phyloP scores from a whole-genome alignment of 2,113 vertebrate genomes.

The Oceanodroma tethys region DNA sequence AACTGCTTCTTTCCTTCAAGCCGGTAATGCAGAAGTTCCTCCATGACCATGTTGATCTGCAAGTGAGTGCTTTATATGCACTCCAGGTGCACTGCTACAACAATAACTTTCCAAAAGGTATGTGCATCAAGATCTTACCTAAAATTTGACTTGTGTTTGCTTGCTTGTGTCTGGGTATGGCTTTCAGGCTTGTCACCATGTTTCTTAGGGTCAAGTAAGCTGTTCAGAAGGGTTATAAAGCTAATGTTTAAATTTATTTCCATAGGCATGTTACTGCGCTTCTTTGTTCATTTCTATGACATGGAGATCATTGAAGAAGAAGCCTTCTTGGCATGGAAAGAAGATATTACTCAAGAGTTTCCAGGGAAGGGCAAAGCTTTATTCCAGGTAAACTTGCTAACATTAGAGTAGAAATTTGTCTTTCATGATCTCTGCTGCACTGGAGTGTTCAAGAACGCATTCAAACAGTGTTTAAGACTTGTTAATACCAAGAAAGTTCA shows the following conservation, averaged over 20 bases:
- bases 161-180: not conserved
- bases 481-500: accelerated
- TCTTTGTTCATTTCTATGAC: slow-evolving; percentile 98
- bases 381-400: slow-evolving; percentile 86
- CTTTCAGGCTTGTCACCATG: not conserved
- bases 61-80: slow-evolving; percentile 95
- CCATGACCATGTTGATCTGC: slow-evolving; percentile 95
- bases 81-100: slow-evolving; percentile 98
- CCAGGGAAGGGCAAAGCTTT: slow-evolving; percentile 99
- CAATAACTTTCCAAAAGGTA: slow-evolving; percentile 94
- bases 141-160: not conserved
- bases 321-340: slow-evolving; percentile 99
- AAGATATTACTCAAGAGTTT: slow-evolving; percentile 99
- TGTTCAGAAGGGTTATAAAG: not conserved
- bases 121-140: accelerated
- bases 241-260: not conserved
- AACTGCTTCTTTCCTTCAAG: slow-evolving; percentile 94
- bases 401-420: too few species aligned
- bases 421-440: not conserved
- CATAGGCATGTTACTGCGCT: slow-evolving; percentile 95
- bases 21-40: slow-evolving; percentile 99
- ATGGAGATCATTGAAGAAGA: slow-evolving; percentile 99
- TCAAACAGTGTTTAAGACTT: accelerated
- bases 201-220: not conserved
- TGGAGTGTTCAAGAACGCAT: not conserved